phyloP scores from a whole-genome alignment of 2,797 vertebrate species.

The Muraenolepis orangiensis region DNA sequence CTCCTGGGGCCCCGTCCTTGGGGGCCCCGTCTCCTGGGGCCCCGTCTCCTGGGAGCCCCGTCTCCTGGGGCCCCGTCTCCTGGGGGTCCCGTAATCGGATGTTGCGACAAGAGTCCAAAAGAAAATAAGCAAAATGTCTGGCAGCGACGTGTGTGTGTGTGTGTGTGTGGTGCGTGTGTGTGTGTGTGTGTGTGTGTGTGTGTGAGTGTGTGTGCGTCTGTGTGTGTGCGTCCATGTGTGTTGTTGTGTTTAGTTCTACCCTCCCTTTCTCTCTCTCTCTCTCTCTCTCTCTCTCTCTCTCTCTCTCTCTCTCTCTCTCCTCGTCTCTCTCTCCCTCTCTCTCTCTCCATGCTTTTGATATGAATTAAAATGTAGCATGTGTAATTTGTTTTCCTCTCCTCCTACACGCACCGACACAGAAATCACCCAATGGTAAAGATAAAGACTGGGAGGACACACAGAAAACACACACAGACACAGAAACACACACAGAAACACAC shows the following conservation, averaged over 20 bases:
- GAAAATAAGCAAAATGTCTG: conserved; percentile 23
- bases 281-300: too few species aligned
- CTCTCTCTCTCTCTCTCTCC: too few species aligned
- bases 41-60: too few species aligned
- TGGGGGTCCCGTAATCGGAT: conserved; percentile 57
- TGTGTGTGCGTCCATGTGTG: conserved; percentile 65
- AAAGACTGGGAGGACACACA: conserved; percentile 24
- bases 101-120: conserved; percentile 68
- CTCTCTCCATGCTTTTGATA: conserved; percentile 55
- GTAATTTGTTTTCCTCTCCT: conserved; percentile 49
- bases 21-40: too few species aligned
- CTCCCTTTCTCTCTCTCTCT: too few species aligned
- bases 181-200: not conserved
- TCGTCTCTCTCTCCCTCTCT: too few species aligned
- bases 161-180: too few species aligned
- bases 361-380: conserved; percentile 65
- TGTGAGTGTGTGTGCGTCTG: too few species aligned
- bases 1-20: too few species aligned
- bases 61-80: too few species aligned
- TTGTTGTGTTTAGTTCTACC: conserved; percentile 55
- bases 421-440: conserved; percentile 38
- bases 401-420: conserved; percentile 31
- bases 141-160: conserved; percentile 13
- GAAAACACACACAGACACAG: conserved; percentile 1
- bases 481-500: not conserved